Percentiles rank a stretch among this genome's conserved stretches.
phyloP scores from a whole-genome alignment of 2,888 invertebrate species.

The Lissonota sp. region DNA sequence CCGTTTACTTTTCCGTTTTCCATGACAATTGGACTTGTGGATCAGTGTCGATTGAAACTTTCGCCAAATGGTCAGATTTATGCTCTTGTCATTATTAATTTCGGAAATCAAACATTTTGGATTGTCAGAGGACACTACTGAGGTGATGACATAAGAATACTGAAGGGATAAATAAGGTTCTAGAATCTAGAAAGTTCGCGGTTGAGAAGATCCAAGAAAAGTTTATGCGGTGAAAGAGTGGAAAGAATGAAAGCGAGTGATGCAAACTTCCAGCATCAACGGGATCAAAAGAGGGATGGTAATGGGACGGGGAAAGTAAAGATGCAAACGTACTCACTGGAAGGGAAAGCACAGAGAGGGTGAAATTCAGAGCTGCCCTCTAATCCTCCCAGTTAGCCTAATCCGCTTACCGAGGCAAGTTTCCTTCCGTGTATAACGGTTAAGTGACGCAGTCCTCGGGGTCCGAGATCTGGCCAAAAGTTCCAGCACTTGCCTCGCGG shows the following conservation, averaged over 20 bases:
- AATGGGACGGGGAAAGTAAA: not conserved
- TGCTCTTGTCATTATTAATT: not conserved
- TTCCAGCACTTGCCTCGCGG: conserved; percentile 60
- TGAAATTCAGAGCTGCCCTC: conserved; percentile 51
- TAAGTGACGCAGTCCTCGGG: conserved; percentile 48
- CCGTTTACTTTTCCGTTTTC: conserved; percentile 16
- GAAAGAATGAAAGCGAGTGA: not conserved
- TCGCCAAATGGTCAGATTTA: conserved; percentile 29
- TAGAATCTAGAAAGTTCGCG: not conserved
- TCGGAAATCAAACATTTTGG: too few species aligned
- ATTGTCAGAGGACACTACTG: too few species aligned
- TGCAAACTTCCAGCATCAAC: not conserved
- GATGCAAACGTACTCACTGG: conserved; percentile 11
- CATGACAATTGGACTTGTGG: conserved; percentile 25
- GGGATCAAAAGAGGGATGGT: too few species aligned
- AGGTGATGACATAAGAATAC: too few species aligned
- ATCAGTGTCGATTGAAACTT: conserved; percentile 27
- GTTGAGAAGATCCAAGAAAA: not conserved
- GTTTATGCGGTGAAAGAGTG: too few species aligned
- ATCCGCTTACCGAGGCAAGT: conserved; percentile 66
- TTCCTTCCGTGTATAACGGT: conserved; percentile 51
- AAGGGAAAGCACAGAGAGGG: conserved; percentile 11
- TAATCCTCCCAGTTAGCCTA: conserved; percentile 66
- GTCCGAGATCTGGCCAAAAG: conserved; percentile 56
- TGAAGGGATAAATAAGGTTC: not conserved